These are phyloP conservation scores for Microcebus murinus DNA, from an alignment of 2,113 vertebrate genomes.

Conservation along the genomic window DNA sequence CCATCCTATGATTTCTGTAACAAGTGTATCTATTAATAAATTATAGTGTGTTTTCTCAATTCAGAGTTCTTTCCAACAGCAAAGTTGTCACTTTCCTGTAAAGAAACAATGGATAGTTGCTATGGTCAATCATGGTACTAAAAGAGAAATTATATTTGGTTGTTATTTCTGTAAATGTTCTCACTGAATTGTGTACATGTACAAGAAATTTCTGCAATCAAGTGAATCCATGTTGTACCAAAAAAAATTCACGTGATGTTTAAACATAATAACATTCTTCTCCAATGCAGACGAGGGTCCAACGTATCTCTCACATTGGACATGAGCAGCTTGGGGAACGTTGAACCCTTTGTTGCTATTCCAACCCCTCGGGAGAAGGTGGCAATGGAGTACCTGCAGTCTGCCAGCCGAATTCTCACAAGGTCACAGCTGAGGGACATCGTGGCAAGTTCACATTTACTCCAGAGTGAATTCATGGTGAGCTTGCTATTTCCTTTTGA, in stretches of 20 bases:
- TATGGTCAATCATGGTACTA: background rate
- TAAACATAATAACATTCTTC: constrained; percentile 59
- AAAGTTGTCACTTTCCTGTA: background rate
- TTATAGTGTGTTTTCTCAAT: background rate
- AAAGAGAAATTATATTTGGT: background rate
- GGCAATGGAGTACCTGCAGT: constrained; percentile 93
- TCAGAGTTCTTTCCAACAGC: constrained; percentile 25
- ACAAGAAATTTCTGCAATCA: background rate
- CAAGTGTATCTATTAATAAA: background rate
- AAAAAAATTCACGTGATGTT: background rate
- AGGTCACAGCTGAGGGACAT: constrained; percentile 90
- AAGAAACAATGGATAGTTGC: background rate
- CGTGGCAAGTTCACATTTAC: constrained; percentile 89
- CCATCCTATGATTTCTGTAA: background rate
- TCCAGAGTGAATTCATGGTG: constrained; percentile 96
- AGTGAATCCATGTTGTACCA: background rate
- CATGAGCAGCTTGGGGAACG: constrained; percentile 92
- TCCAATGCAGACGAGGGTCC: constrained; percentile 91
- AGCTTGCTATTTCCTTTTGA: constrained; percentile 59
- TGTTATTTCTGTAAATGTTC: constrained; percentile 13
- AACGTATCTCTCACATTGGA: constrained; percentile 97
- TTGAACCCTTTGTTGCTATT: constrained; percentile 90
- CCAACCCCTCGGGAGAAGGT: constrained; percentile 93
- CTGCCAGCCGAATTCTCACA: constrained; percentile 90
- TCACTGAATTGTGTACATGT: background rate